A percentile compares a stretch with the other conserved stretches of the same genome.
Conservation (phyloP, 2,797 vertebrate species). For the Sciurus carolinensis region DNA sequence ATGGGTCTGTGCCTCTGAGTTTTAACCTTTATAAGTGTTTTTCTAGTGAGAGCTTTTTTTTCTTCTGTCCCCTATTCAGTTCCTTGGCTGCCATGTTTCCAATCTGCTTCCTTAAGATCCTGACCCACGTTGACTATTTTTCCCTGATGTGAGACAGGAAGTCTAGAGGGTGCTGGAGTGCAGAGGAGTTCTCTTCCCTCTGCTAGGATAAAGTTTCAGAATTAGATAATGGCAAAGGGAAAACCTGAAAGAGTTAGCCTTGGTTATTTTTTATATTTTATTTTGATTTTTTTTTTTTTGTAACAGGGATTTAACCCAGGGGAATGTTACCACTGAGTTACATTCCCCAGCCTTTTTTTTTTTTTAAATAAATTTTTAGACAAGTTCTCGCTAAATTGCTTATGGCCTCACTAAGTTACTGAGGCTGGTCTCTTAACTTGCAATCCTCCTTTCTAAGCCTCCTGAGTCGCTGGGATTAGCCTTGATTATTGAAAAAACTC, state of each 20-base stretch:
- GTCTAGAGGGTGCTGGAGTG: not conserved
- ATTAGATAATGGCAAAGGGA: not conserved
- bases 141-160: not conserved
- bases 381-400: too few species aligned
- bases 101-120: not conserved
- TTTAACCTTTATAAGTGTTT: slow-evolving; percentile 30
- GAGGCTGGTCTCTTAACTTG: too few species aligned
- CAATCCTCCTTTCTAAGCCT: too few species aligned
- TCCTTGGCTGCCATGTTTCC: not conserved
- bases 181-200: not conserved
- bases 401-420: too few species aligned
- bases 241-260: not conserved
- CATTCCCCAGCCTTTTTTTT: too few species aligned
- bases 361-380: too few species aligned
- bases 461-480: too few species aligned
- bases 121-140: not conserved
- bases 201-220: not conserved
- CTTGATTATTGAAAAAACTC: not conserved
- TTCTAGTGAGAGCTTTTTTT: not conserved
- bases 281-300: too few species aligned
- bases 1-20: not conserved
- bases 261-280: not conserved
- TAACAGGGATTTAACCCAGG: too few species aligned
- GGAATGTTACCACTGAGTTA: too few species aligned
- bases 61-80: not conserved